These are phyloP conservation scores for Amyelois transitella DNA, from an alignment of 1,140 invertebrate species.

Conservation along the genomic window DNA sequence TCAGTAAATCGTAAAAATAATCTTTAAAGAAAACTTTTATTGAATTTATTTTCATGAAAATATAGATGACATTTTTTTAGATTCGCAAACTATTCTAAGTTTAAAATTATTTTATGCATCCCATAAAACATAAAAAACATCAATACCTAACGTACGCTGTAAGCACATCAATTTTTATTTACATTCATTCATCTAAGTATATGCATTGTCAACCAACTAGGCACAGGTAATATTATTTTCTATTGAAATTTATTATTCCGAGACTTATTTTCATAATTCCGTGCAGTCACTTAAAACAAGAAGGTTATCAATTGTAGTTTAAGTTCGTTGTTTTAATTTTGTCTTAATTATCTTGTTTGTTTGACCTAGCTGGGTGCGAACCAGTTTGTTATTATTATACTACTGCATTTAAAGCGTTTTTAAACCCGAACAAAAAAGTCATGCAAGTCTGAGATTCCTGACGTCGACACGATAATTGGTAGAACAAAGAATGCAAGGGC, in stretches of 20 bases:
- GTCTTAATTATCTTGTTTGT: constrained; percentile 9
- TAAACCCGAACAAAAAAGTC: constrained; percentile 2
- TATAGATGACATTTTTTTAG: no score
- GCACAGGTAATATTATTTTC: background rate
- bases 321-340: background rate
- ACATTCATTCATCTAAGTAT: no score
- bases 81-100: no score
- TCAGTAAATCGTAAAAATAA: no score
- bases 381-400: background rate
- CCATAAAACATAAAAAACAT: no score
- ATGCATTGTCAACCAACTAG: no score
- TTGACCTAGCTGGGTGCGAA: background rate
- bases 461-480: constrained; percentile 56
- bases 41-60: no score
- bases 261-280: no score
- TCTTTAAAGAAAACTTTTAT: no score
- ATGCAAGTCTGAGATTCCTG: constrained; percentile 30
- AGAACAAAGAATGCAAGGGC: constrained; percentile 58
- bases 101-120: no score
- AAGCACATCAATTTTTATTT: no score
- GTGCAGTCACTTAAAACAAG: background rate
- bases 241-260: background rate
- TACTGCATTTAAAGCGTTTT: background rate
- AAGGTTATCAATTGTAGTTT: background rate
- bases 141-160: no score